Base-by-base conservation (phyloP, 2,113 vertebrate species). In the Apistogramma diplotaenia region DNA sequence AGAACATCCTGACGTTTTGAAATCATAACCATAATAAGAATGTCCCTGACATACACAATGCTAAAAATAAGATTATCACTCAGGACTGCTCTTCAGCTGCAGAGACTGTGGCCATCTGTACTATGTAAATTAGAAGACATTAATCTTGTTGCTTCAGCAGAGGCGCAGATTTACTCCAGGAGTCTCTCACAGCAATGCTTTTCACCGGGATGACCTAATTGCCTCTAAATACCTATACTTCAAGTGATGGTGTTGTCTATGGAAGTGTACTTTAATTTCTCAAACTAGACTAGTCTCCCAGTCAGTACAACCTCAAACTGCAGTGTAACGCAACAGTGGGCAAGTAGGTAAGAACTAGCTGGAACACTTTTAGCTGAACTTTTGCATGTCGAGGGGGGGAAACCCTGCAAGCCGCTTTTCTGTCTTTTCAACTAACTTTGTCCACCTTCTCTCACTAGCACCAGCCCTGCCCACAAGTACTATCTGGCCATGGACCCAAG, bases 391-490 rank as follows among this genome's bases (percentile, higher is more conserved):
- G n/a, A 13, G n/a, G 19, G 18, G n/a, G 19, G 4, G 21, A 49
- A 40, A 71, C 0, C 4, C 53, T 70, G 7, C 33, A 9, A 60
- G 59, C 11, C 40, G 5, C 23, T 49, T 43, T 23, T 27, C 29
- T 53, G 29, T 19, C 31, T 6, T 77, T 46, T 65, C 23, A 18
- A 5, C 49, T 35, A 31, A 51, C 51, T 13, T 31, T 40, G 13
- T 57, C 6, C 57, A 9, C 19, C 9, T 60, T 94, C 27, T 95
- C 88, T 89, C 74, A 56, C 83, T 81, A 99, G 98, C 94, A 98
- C 97, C 80, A 99, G 97, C 83, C 97, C 98, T 10, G 98, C 98
- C 70, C 98, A 99, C 87, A 99, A 99, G 91, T 99, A 99, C 71
- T 99, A 99, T 89, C 93, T 99, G 93, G 97, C 98, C 1, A 95